Evolutionary conservation across 2,797 vertebrate species (phyloP).

Genomic region (Varecia variegata): DNA sequence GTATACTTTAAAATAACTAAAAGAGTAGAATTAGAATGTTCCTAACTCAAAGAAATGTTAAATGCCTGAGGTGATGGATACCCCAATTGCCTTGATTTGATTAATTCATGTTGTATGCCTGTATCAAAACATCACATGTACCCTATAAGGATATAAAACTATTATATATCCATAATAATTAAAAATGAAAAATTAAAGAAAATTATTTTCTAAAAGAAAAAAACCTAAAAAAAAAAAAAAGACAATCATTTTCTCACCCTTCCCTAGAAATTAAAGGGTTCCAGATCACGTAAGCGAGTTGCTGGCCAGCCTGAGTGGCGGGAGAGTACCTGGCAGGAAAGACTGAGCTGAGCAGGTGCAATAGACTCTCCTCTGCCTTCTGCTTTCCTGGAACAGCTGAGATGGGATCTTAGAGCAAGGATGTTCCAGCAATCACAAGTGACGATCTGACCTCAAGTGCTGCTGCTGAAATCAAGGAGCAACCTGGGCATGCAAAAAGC

Average conservation of each 20-base stretch:
- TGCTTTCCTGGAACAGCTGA: background rate
- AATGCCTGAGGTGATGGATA: background rate
- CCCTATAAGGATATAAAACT: background rate
- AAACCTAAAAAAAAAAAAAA: too few relatives aligned
- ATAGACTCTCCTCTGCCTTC: background rate
- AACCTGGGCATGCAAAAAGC: background rate
- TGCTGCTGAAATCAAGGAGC: slow-evolving; percentile 26
- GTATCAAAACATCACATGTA: background rate
- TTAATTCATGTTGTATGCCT: background rate
- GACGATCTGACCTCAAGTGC: background rate
- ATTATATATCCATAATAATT: background rate
- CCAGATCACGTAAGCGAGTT: background rate
- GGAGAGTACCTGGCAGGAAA: background rate
- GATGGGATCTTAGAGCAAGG: background rate
- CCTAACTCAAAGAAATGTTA: background rate
- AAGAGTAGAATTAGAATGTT: background rate
- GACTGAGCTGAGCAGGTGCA: background rate
- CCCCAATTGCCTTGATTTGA: background rate
- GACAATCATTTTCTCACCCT: background rate
- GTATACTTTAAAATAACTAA: background rate
- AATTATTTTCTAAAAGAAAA: background rate
- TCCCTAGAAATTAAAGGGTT: background rate
- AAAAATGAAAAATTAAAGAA: background rate
- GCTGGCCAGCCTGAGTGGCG: background rate
- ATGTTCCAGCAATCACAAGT: background rate